These are phyloP conservation scores for Etheostoma perlongum DNA, from an alignment of 2,797 vertebrate species.

Conservation along the genomic window DNA sequence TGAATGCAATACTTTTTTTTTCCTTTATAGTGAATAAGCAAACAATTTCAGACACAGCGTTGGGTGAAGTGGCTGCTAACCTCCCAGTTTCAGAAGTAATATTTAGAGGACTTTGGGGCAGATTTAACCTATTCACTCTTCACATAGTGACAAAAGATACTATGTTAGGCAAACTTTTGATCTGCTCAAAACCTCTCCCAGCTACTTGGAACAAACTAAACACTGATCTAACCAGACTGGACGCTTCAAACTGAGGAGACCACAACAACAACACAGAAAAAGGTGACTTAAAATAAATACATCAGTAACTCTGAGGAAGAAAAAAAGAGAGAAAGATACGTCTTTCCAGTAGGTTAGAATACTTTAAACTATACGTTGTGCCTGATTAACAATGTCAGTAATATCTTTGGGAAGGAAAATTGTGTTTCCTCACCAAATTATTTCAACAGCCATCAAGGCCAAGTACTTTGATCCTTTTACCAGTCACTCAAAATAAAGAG, in stretches of 20 bases:
- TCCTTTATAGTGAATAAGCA: not conserved
- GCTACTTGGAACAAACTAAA: slow-evolving; percentile 29
- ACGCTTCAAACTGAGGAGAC: slow-evolving; percentile 23
- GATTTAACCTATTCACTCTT: slow-evolving; percentile 6
- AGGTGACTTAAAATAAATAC: slow-evolving; percentile 70
- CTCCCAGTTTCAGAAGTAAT: not conserved
- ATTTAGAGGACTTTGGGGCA: slow-evolving; percentile 8
- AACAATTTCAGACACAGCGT: slow-evolving; percentile 10
- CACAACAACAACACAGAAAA: slow-evolving; percentile 11
- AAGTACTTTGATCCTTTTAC: slow-evolving; percentile 52
- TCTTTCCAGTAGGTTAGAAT: slow-evolving; percentile 55
- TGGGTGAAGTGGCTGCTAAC: not conserved
- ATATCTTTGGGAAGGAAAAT: slow-evolving; percentile 12
- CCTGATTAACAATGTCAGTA: slow-evolving; percentile 21
- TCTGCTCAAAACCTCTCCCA: slow-evolving; percentile 6
- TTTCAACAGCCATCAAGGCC: slow-evolving; percentile 36
- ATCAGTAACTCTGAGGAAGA: slow-evolving; percentile 70
- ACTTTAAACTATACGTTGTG: slow-evolving; percentile 61
- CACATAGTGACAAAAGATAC: slow-evolving; percentile 14
- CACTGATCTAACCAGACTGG: slow-evolving; percentile 42
- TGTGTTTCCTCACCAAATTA: not conserved
- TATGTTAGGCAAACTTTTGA: slow-evolving; percentile 9
- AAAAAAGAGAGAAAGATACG: slow-evolving; percentile 25
- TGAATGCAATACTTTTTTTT: not conserved
- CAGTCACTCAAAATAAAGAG: slow-evolving; percentile 27